Evolutionary conservation across 2,113 vertebrate genomes (phyloP).

Genomic region (Felis chaus): DNA sequence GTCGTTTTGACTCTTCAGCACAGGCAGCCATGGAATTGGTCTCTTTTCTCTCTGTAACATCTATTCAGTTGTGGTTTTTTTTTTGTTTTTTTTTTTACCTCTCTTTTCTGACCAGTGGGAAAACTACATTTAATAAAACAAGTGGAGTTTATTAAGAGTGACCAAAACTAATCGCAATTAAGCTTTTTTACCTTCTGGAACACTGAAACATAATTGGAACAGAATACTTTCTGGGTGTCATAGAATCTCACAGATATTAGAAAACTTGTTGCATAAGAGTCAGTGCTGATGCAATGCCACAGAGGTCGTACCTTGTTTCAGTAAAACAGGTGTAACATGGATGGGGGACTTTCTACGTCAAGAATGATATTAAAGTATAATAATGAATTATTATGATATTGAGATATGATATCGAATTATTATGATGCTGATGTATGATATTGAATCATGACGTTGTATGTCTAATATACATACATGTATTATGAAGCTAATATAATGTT

Average conservation of each 20-base stretch:
- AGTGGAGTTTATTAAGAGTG: not conserved
- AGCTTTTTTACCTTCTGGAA: not conserved
- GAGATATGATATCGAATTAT: too few relatives aligned
- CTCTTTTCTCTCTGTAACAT: not conserved
- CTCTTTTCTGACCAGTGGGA: not conserved
- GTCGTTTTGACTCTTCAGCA: fast-evolving
- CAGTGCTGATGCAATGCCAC: not conserved
- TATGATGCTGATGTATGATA: too few relatives aligned
- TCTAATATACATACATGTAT: too few relatives aligned
- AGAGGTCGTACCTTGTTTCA: not conserved
- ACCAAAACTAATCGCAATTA: not conserved
- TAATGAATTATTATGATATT: too few relatives aligned
- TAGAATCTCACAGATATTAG: not conserved
- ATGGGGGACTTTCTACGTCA: not conserved
- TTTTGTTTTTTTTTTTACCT: not conserved
- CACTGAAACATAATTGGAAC: not conserved
- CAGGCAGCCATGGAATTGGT: fast-evolving
- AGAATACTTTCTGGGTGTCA: not conserved
- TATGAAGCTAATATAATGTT: too few relatives aligned
- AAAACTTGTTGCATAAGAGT: not conserved
- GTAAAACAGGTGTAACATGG: not conserved
- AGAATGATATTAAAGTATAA: not conserved
- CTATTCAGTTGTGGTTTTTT: not conserved
- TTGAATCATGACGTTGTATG: too few relatives aligned
- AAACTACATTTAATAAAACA: not conserved